Evolutionary conservation across 2,888 invertebrate species (phyloP).

Genomic region (Palloptera scutellata): DNA sequence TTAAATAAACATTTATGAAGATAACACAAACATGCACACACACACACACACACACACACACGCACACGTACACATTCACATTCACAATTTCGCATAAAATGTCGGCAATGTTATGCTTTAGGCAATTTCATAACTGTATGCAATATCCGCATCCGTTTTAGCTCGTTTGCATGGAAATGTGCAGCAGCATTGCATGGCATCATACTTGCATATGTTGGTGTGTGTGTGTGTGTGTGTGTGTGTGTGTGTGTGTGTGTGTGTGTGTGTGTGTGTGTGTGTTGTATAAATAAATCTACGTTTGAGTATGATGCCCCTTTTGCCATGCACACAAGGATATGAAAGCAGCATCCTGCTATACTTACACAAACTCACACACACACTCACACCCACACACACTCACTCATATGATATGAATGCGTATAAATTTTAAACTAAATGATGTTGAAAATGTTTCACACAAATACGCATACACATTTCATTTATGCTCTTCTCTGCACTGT

Average conservation of each 20-base stretch:
- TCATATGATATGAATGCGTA: background rate
- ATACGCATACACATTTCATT: background rate
- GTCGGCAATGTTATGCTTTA: conserved; percentile 21
- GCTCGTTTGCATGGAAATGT: conserved; percentile 9
- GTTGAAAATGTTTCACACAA: conserved; percentile 5
- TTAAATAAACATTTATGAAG: conserved; percentile 31
- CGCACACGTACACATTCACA: background rate
- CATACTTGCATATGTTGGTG: background rate
- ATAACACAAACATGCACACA: conserved; percentile 19
- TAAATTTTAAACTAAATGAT: background rate
- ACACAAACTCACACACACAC: conserved; percentile 12
- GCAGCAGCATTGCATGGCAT: background rate
- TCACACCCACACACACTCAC: conserved; percentile 6
- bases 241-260: conserved; percentile 19
- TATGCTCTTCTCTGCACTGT: background rate
- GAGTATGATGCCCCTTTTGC: conserved; percentile 28
- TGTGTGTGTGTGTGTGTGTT: no score
- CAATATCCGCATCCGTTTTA: conserved; percentile 28
- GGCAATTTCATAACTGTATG: conserved; percentile 23
- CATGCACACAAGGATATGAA: conserved; percentile 11
- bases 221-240: conserved; percentile 5
- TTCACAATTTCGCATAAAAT: conserved; percentile 5
- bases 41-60: conserved; percentile 24
- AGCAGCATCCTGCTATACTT: conserved; percentile 1
- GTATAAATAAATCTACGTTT: no score